phyloP scores from a whole-genome alignment of 2,113 vertebrate species.

The Paramormyrops kingsleyae region DNA sequence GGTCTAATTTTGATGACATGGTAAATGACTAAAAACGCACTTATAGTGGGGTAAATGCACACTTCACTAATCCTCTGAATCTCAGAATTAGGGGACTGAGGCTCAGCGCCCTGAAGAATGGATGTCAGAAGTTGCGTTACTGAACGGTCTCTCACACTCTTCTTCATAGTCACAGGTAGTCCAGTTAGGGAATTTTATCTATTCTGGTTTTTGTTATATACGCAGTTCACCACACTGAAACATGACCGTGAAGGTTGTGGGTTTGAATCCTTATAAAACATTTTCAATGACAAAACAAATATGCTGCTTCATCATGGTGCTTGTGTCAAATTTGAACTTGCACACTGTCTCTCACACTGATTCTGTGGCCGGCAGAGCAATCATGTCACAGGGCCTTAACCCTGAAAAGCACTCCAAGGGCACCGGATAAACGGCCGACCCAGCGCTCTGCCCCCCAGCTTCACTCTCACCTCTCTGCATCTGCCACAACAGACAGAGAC shows the following conservation, averaged over 20 bases:
- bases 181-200: neutral
- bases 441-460: too few relatives aligned
- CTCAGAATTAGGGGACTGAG: conserved; percentile 30
- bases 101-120: conserved; percentile 34
- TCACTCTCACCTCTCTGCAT: neutral
- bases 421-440: neutral
- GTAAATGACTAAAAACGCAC: neutral
- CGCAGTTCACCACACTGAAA: conserved; percentile 21
- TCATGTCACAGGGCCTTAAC: neutral
- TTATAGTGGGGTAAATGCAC: neutral
- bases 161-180: conserved; percentile 24
- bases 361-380: neutral
- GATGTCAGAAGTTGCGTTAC: conserved; percentile 34
- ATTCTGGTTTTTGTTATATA: conserved; percentile 2
- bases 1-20: conserved; percentile 17
- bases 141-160: conserved; percentile 9
- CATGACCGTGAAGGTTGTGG: neutral
- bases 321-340: neutral
- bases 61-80: neutral
- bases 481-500: neutral
- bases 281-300: neutral
- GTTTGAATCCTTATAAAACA: neutral
- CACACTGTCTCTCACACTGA: neutral
- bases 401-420: neutral
- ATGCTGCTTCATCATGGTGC: neutral